These are phyloP conservation scores for Capreolus pygargus DNA, from an alignment of 2,113 vertebrate species.

Conservation along the genomic window DNA sequence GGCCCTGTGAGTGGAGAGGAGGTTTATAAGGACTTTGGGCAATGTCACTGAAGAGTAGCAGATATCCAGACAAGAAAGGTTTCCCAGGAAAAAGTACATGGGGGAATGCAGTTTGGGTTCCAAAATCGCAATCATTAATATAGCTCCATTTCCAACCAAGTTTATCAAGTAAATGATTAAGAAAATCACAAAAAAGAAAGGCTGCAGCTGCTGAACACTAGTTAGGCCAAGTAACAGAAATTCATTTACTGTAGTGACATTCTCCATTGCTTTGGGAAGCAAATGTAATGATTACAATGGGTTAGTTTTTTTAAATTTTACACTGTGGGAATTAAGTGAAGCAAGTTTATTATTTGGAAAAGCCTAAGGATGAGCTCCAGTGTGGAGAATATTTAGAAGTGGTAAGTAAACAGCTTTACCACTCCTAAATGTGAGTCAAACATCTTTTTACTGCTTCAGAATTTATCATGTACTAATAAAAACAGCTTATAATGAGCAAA, in stretches of 20 bases:
- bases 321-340: background rate
- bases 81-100: constrained; percentile 67
- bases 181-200: constrained; percentile 53
- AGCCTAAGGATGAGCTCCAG: background rate
- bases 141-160: constrained; percentile 53
- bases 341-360: background rate
- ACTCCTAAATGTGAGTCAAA: background rate
- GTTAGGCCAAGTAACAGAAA: constrained; percentile 63
- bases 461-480: background rate
- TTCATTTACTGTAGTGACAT: background rate
- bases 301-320: background rate
- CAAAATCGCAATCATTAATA: constrained; percentile 15
- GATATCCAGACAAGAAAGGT: constrained; percentile 61
- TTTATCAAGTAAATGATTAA: constrained; percentile 56
- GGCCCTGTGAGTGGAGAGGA: background rate
- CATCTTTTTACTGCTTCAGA: background rate
- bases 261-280: background rate
- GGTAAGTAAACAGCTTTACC: background rate
- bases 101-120: constrained; percentile 39
- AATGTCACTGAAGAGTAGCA: constrained; percentile 50
- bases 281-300: background rate
- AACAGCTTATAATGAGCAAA: background rate
- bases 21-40: constrained; percentile 44
- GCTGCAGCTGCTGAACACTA: background rate
- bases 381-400: background rate